These are phyloP conservation scores for Prionchulus punctatus DNA, from an alignment of 2,888 invertebrate species.

Conservation along the genomic window DNA sequence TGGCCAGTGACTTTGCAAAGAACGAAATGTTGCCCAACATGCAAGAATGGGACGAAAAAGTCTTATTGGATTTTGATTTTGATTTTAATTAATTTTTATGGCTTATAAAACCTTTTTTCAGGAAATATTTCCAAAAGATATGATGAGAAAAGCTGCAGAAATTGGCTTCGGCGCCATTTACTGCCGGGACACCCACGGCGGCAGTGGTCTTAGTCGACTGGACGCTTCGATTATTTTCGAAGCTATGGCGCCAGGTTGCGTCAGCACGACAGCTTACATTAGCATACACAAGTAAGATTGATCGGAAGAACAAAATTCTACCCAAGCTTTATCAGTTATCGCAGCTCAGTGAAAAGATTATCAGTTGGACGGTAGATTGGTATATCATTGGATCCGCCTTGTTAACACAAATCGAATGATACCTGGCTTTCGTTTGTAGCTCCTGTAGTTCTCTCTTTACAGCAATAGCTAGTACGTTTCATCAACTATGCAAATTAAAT, in stretches of 20 bases:
- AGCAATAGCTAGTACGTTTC: too few species aligned
- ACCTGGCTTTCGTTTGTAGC: too few species aligned
- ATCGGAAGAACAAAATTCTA: too few species aligned
- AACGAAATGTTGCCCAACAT: conserved; percentile 43
- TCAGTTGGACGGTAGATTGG: too few species aligned
- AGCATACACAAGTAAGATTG: conserved; percentile 45
- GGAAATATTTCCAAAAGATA: conserved; percentile 41
- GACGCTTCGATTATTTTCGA: conserved; percentile 45
- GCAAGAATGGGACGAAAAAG: conserved; percentile 44
- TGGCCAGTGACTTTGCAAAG: conserved; percentile 41
- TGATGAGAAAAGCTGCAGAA: conserved; percentile 39
- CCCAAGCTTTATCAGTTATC: too few species aligned
- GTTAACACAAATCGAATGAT: too few species aligned
- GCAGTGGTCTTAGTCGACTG: conserved; percentile 38
- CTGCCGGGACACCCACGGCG: conserved; percentile 39
- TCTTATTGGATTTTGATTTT: conserved; percentile 17
- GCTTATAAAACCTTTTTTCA: conserved; percentile 16
- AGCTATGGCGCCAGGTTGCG: conserved; percentile 43
- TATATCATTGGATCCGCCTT: too few species aligned
- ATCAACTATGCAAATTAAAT: too few species aligned
- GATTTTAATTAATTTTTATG: neutral
- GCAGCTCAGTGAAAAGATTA: too few species aligned
- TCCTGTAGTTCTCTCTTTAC: too few species aligned
- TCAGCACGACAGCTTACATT: conserved; percentile 44
- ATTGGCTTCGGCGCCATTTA: conserved; percentile 45